phyloP scores from a whole-genome alignment of 2,888 invertebrate genomes.

The Prostheceraeus crozeri region DNA sequence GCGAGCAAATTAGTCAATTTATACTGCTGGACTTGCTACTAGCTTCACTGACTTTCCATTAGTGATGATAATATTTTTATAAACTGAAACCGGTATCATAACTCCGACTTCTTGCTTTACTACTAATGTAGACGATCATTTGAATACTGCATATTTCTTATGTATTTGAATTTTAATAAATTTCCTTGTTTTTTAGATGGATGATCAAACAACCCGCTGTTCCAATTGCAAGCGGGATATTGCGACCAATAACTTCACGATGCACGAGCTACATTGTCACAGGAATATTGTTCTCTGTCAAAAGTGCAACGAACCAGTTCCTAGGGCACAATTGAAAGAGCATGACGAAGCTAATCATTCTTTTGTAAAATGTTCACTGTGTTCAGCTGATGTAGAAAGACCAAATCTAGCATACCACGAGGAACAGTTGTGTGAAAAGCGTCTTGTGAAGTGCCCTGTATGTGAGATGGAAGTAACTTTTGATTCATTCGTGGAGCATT shows the following conservation, averaged over 20 bases:
- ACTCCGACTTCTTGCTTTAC: too few species aligned
- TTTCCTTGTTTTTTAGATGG: too few species aligned
- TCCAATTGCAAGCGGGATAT: conserved; percentile 68
- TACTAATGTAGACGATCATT: too few species aligned
- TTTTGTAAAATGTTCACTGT: conserved; percentile 58
- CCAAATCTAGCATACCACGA: conserved; percentile 51
- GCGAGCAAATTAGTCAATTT: too few species aligned
- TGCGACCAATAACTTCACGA: conserved; percentile 65
- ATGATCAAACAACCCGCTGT: too few species aligned
- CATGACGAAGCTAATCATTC: conserved; percentile 60
- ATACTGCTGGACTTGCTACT: too few species aligned
- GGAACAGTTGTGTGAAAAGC: conserved; percentile 61
- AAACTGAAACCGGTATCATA: too few species aligned
- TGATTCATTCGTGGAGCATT: conserved; percentile 63
- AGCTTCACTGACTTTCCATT: too few species aligned
- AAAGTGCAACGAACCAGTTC: conserved; percentile 66
- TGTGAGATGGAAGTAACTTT: conserved; percentile 66
- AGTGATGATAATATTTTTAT: too few species aligned
- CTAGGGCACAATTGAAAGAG: conserved; percentile 61
- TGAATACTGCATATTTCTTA: too few species aligned
- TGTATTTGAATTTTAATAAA: too few species aligned
- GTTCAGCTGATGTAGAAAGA: conserved; percentile 51
- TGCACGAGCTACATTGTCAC: conserved; percentile 67
- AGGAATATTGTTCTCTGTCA: conserved; percentile 65
- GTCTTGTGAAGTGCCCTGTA: conserved; percentile 63